These are phyloP conservation scores for Chrysocyon brachyurus DNA, from an alignment of 2,797 vertebrate species.

Conservation along the genomic window DNA sequence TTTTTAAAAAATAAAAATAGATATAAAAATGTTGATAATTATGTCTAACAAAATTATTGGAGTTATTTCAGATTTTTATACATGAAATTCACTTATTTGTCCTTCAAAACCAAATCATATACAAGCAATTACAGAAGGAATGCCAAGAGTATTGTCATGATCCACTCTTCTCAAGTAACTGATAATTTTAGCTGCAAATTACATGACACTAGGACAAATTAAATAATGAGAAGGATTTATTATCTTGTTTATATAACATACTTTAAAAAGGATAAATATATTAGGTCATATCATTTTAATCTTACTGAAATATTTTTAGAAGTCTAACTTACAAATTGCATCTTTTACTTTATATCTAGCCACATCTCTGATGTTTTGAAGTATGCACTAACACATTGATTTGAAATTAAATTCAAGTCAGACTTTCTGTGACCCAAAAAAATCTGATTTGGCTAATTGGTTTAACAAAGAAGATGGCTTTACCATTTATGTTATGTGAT, in stretches of 20 bases:
- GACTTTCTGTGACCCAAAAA: not conserved
- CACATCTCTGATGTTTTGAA: not conserved
- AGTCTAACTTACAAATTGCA: not conserved
- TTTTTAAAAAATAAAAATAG: constrained; percentile 21
- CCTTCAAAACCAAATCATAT: not conserved
- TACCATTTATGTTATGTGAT: not conserved
- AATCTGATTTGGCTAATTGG: not conserved
- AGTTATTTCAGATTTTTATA: constrained; percentile 27
- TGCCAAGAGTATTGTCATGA: not conserved
- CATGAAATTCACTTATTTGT: constrained; percentile 30
- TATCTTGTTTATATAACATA: constrained; percentile 35
- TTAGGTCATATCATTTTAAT: constrained; percentile 21
- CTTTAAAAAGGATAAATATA: not conserved
- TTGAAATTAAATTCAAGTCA: not conserved
- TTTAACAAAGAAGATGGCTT: constrained; percentile 18
- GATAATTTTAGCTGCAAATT: constrained; percentile 22
- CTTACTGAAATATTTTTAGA: not conserved
- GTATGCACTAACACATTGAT: not conserved
- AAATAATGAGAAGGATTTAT: constrained; percentile 38
- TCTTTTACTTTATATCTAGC: constrained; percentile 25
- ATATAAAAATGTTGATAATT: not conserved
- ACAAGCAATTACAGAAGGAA: not conserved
- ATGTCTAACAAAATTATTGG: not conserved
- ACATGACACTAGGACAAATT: not conserved
- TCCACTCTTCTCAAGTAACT: not conserved